Percentiles rank a stretch among this genome's conserved stretches.
phyloP scores from a whole-genome alignment of 2,888 invertebrate genomes.

The Drosophila engyochracea region DNA sequence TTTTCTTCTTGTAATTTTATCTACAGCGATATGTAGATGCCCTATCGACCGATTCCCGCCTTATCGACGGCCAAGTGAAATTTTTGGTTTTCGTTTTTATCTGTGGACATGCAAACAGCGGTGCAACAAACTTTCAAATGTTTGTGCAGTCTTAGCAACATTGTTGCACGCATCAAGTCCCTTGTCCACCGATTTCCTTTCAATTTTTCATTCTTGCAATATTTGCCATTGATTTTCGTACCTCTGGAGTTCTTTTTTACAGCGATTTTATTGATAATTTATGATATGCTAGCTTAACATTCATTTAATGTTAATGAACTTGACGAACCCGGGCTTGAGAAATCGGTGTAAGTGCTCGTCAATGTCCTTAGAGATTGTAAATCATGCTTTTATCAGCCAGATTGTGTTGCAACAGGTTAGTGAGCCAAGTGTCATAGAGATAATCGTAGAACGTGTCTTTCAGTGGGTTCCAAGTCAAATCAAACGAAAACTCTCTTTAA shows the following conservation, averaged over 20 bases:
- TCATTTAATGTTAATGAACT: slow-evolving; percentile 39
- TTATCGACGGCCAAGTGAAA: slow-evolving; percentile 61
- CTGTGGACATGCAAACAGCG: slow-evolving; percentile 54
- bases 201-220: slow-evolving; percentile 53
- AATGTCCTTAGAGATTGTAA: slow-evolving; percentile 51
- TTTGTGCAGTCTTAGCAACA: slow-evolving; percentile 78
- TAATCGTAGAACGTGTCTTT: slow-evolving; percentile 29
- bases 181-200: slow-evolving; percentile 2
- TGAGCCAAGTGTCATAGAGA: slow-evolving; percentile 25
- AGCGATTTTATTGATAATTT: slow-evolving; percentile 65
- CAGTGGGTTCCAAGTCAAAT: neutral
- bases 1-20: slow-evolving; percentile 46
- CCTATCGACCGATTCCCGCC: slow-evolving; percentile 63
- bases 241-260: slow-evolving; percentile 26
- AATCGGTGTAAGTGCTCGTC: slow-evolving; percentile 52
- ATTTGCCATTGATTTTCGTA: slow-evolving; percentile 45
- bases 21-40: slow-evolving; percentile 57
- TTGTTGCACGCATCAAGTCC: slow-evolving; percentile 62
- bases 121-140: slow-evolving; percentile 73
- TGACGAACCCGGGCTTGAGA: slow-evolving; percentile 26
- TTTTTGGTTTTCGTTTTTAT: slow-evolving; percentile 59
- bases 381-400: slow-evolving; percentile 35
- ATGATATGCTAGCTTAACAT: slow-evolving; percentile 42
- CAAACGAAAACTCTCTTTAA: neutral
- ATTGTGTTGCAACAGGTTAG: slow-evolving; percentile 61